phyloP scores from a whole-genome alignment of 2,888 invertebrate genomes.

The Lumbricus terrestris region DNA sequence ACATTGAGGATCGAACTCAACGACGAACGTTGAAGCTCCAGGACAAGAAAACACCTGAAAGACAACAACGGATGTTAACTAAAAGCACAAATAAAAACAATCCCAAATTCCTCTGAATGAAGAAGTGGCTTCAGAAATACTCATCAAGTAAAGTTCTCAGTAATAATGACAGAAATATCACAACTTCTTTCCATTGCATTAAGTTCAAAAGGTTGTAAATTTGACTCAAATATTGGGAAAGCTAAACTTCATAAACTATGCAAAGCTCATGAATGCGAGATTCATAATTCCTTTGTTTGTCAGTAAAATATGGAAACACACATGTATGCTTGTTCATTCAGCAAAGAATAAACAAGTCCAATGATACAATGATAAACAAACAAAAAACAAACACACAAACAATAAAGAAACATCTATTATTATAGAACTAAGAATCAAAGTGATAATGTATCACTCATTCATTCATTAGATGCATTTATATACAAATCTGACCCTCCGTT shows the following conservation, averaged over 20 bases:
- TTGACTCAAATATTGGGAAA: too few species aligned
- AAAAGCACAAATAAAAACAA: not conserved
- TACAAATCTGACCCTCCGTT: too few species aligned
- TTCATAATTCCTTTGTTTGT: not conserved
- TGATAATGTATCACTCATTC: too few species aligned
- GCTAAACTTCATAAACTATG: too few species aligned
- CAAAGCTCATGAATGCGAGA: too few species aligned
- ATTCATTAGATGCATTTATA: too few species aligned
- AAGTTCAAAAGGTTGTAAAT: too few species aligned
- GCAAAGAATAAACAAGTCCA: too few species aligned
- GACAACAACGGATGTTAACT: not conserved
- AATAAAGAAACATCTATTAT: not conserved
- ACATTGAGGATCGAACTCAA: constrained; percentile 57
- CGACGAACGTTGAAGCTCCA: constrained; percentile 53
- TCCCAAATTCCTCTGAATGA: not conserved
- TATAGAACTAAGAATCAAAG: too few species aligned
- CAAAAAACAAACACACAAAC: not conserved
- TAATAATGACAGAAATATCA: too few species aligned
- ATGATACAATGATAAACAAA: not conserved
- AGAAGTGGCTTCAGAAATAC: not conserved
- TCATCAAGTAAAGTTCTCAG: not conserved
- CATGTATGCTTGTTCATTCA: not conserved
- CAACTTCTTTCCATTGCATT: too few species aligned
- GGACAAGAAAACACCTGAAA: constrained; percentile 52
- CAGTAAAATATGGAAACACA: not conserved